Evolutionary conservation across 2,113 vertebrate species (phyloP).

Genomic region (Neogobius melanostomus): DNA sequence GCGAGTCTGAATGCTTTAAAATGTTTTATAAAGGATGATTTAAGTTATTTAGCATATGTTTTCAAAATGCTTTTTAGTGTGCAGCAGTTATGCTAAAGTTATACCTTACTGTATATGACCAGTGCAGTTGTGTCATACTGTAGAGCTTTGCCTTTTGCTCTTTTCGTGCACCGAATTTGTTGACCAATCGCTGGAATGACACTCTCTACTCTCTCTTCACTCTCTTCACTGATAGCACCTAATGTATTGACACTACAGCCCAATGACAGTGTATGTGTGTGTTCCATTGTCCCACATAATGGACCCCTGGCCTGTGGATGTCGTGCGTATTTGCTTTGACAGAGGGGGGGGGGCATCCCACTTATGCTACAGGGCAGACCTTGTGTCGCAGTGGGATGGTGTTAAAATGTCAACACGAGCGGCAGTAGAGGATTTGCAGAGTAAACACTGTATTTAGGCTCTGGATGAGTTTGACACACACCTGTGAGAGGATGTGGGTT

Average conservation of each 20-base stretch:
- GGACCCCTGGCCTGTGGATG: slow-evolving; percentile 9
- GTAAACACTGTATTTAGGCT: slow-evolving; percentile 32
- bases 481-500: slow-evolving; percentile 32
- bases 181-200: slow-evolving; percentile 25
- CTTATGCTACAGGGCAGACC: slow-evolving; percentile 31
- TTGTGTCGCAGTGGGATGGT: slow-evolving; percentile 16
- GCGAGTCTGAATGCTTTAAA: too few species aligned
- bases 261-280: not conserved
- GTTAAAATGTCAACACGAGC: slow-evolving; percentile 45
- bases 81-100: too few species aligned
- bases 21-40: too few species aligned
- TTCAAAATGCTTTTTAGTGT: too few species aligned
- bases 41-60: too few species aligned
- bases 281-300: slow-evolving; percentile 32
- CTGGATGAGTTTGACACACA: slow-evolving; percentile 23
- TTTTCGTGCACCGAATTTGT: not conserved
- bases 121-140: not conserved
- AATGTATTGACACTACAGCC: slow-evolving; percentile 17
- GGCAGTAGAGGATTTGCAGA: slow-evolving; percentile 37
- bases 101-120: too few species aligned
- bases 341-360: not conserved
- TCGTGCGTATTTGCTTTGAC: slow-evolving; percentile 40
- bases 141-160: not conserved
- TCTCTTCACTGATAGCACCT: not conserved
- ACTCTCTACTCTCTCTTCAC: slow-evolving; percentile 11